These are phyloP conservation scores for Orchestia grillus DNA, from an alignment of 1,140 invertebrate genomes.

Conservation along the genomic window DNA sequence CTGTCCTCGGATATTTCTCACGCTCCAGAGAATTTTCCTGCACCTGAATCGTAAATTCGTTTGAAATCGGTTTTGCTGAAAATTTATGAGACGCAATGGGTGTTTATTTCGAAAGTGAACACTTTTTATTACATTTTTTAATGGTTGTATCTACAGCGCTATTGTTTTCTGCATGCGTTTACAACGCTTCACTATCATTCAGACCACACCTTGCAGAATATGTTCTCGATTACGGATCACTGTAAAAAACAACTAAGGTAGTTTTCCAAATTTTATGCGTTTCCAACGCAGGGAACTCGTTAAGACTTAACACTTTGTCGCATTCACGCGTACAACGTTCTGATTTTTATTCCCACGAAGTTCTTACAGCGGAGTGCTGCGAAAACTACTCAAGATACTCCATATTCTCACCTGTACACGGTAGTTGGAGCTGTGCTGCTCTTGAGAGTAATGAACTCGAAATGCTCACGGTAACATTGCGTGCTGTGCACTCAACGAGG, in stretches of 20 bases:
- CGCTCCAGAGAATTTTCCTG: background rate
- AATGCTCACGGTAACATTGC: background rate
- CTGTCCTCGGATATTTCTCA: background rate
- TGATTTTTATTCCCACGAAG: background rate
- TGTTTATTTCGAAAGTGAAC: background rate
- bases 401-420: background rate
- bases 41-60: background rate
- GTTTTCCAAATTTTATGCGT: background rate
- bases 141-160: background rate
- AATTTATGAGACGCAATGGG: too few relatives aligned
- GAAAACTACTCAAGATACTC: background rate
- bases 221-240: background rate
- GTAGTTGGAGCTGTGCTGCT: background rate
- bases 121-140: background rate
- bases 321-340: background rate
- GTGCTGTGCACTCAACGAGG: too few relatives aligned
- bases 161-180: background rate
- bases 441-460: background rate
- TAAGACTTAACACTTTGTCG: background rate
- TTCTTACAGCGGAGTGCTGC: background rate
- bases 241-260: background rate
- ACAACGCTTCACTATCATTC: background rate
- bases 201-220: background rate
- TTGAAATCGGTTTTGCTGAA: too few relatives aligned
- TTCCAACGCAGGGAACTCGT: background rate